Evolutionary conservation across 2,888 invertebrate species (phyloP), one percentile per base, ranked within the genome.

Genomic region (Catocala sponsa): DNA sequence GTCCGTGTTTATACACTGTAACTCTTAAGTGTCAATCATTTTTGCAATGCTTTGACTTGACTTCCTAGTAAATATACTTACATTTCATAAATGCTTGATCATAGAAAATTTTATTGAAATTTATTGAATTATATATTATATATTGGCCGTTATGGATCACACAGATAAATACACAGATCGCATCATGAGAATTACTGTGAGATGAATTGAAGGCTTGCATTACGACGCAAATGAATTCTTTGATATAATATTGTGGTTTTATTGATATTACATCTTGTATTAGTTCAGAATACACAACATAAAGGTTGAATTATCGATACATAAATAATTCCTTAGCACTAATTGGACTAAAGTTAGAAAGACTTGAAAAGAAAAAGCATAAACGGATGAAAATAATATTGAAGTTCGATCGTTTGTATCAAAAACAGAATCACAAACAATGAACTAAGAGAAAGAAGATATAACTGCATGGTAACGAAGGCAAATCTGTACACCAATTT

Each of bases 11-110:
- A 7, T 38, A 38, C 6, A 9, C 32, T 6, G 25, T 49, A 25
- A 41, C n/a, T 12, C 43, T 54, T 35, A 52, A 54, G 43, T 65
- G 74, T 68, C 78, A 78, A 63, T 79, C 68, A 81, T 72, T 66
- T 76, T 65, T 62, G 62, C 49, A 64, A 76, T 80, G 71, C 76
- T 74, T 69, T 60, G 69, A 74, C 35, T 55, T 60, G 56, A 72
- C 72, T 79, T 83, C 78, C 74, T 72, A 70, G 55, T 72, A 62
- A 66, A 72, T 57, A 70, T 55, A n/a, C n/a, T n/a, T n/a, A 72
- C 60, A 72, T 71, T 58, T 55, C 44, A 68, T 64, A 57, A 63
- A 70, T 69, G 53, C 63, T 60, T 35, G 33, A 59, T 53, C 33
- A 46, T 46, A 25, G 25, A 48, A 15, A 35, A 48, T 2, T 12